Evolutionary conservation across 2,797 vertebrate genomes (phyloP).

Genomic region (Benthosema pterotum): DNA sequence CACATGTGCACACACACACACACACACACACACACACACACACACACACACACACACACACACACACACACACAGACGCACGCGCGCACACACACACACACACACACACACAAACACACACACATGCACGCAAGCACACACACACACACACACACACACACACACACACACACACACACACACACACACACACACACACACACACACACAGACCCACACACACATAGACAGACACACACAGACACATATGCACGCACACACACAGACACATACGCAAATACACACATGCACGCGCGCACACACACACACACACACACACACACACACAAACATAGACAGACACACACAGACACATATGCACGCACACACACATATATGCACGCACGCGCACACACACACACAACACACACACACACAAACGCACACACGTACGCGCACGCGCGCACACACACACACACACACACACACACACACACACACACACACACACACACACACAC

Average conservation of each 20-base stretch:
- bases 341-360: slow-evolving; percentile 8
- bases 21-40: slow-evolving; percentile 17
- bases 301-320: background rate
- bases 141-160: slow-evolving; percentile 3
- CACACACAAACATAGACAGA: background rate
- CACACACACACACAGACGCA: background rate
- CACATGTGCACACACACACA: slow-evolving; percentile 56
- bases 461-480: slow-evolving; percentile 12
- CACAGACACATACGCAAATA: no score
- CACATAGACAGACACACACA: no score
- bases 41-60: background rate
- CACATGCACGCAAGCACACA: background rate
- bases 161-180: slow-evolving; percentile 18
- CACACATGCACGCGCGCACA: slow-evolving; percentile 10
- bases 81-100: background rate
- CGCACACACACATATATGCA: slow-evolving; percentile 21
- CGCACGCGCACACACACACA: slow-evolving; percentile 13
- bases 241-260: slow-evolving; percentile 1
- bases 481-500: slow-evolving; percentile 8
- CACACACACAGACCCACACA: slow-evolving; percentile 20
- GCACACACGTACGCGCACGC: slow-evolving; percentile 14
- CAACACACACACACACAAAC: slow-evolving; percentile 1
- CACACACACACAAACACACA: slow-evolving; percentile 3
- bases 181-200: slow-evolving; percentile 15
- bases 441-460: background rate